Conservation (phyloP, 2,888 invertebrate genomes). For the Chesias legatella region DNA sequence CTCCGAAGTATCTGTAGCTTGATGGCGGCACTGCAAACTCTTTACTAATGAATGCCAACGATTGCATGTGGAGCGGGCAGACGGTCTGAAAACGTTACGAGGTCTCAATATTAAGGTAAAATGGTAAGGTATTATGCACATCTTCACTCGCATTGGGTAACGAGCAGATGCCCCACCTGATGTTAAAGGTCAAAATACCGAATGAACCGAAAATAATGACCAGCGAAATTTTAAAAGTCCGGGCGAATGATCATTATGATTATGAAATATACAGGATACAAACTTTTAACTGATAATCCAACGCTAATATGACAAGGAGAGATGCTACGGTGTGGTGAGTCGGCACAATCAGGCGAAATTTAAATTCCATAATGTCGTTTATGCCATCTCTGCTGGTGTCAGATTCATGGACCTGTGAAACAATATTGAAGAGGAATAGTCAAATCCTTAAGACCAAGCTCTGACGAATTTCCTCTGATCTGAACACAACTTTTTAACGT, state of each 20-base stretch:
- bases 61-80: slow-evolving; percentile 80
- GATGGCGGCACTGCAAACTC: slow-evolving; percentile 58
- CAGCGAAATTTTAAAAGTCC: too few species aligned
- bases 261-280: too few species aligned
- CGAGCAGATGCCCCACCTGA: too few species aligned
- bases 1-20: slow-evolving; percentile 61
- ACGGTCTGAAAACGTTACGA: slow-evolving; percentile 68
- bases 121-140: too few species aligned
- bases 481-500: too few species aligned
- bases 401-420: slow-evolving; percentile 82
- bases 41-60: slow-evolving; percentile 67
- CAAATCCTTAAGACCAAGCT: too few species aligned
- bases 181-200: too few species aligned
- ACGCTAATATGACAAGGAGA: slow-evolving; percentile 76
- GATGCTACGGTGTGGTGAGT: slow-evolving; percentile 75
- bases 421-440: background rate
- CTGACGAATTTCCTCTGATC: too few species aligned
- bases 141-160: too few species aligned
- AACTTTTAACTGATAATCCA: slow-evolving; percentile 84
- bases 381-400: slow-evolving; percentile 83
- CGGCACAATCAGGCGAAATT: slow-evolving; percentile 77
- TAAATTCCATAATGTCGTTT: slow-evolving; percentile 81
- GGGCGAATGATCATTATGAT: too few species aligned
- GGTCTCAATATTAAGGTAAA: too few species aligned
- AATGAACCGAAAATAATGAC: too few species aligned